Evolutionary conservation across 2,797 vertebrate species (phyloP), one percentile per base, ranked within the genome.

Genomic region (Enteromius anoplus): DNA sequence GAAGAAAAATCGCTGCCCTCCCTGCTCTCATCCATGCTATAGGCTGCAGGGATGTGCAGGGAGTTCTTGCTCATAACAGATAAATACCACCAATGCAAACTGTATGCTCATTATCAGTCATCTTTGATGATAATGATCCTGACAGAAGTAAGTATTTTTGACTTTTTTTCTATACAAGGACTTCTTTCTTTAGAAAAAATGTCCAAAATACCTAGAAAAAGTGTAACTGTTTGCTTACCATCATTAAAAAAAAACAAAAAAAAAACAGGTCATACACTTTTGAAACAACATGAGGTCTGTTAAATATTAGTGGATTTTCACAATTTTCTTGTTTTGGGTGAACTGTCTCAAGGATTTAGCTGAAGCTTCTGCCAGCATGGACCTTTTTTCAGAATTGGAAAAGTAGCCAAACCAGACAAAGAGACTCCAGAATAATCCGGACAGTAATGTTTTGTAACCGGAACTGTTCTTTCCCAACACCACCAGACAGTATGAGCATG

Each of bases 391-490:
- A 58, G 53, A 21, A 45, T n/a, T 80, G 9, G 42, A 60, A 55
- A n/a, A 80, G 37, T 53, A 2, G 14, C 40, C 37, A 76, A 49
- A 29, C 64, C 26, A 29, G 15, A 72, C 32, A 40, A 73, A 73
- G 19, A 65, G 32, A 75, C 69, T 72, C 29, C 21, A 23, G 21
- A 40, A 37, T 81, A 82, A 82, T 66, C 45, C 2, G 3, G 15
- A 40, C 29, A 75, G 29, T 15, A 82, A 82, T 75, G 70, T 66
- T 82, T 45, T 75, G 71, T 64, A 40, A 64, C 21, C 40, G 12
- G 32, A 66, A 72, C 55, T n/a, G 23, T 58, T 26, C 53, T 72
- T 62, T 72, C 21, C 42, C 72, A 49, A 72, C 62, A 49, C 40
- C 42, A 11, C 69, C 21, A 14, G 40, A 72, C 68, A 23, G 29